Evolutionary conservation across 1,140 invertebrate species (phyloP), one percentile per base, ranked within the genome.

Genomic region (Drosophila ohnishii): DNA sequence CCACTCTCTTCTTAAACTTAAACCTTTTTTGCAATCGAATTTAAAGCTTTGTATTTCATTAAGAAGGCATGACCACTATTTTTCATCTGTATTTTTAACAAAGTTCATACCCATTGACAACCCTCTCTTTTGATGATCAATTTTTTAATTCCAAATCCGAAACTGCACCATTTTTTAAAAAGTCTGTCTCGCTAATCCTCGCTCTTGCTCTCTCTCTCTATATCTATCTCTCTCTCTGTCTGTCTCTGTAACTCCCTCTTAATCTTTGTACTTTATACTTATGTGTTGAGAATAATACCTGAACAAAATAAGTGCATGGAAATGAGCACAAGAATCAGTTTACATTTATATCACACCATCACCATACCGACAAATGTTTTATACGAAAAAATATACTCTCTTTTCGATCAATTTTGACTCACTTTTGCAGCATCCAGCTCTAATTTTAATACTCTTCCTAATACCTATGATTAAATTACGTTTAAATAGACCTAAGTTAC

Each of bases 341-440:
- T 66, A 70, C 62, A 74, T 69, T 35, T 65, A 35, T 58, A 47
- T 58, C 71, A 75, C 63, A 57, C 73, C 75, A 78, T 77, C 67
- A 60, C 69, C 57, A 63, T 74, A 69, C 63, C 25, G 55, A 60
- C 50, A 69, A 39, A 57, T 48, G 16, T 65, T 69, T 35, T 48
- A 56, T 71, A 76, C 34, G 25, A 62, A 40, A 51, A 51, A 51
- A 30, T 59, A 47, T 30, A 53, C 69, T 82, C 50, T 62, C 59
- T 64, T 78, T 86, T 66, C 58, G 47, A 79, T 80, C 65, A 50
- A 53, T 66, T 83, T 82, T 63, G 47, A 78, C 58, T 87, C 79
- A 86, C 76, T 48, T 82, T 86, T 78, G 66, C 79, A 87, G 75
- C 75, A 77, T 78, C 65, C 75, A 53, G 75, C 71, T 81, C 74